phyloP scores from a whole-genome alignment of 2,113 vertebrate species.

The Coregonus clupeaformis region DNA sequence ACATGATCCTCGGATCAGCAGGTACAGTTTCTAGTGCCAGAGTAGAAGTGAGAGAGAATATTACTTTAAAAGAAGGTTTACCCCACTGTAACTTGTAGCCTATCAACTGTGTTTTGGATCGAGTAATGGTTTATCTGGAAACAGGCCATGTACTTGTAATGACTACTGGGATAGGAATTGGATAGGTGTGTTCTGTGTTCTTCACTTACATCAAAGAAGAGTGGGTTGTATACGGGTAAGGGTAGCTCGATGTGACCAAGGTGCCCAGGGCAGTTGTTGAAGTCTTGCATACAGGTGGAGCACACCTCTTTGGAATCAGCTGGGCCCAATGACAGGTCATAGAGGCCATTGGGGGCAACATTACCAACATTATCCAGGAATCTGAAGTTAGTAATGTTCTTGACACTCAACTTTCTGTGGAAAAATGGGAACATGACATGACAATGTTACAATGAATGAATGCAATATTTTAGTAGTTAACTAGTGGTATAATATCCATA shows the following conservation, averaged over 20 bases:
- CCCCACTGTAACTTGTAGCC: background rate
- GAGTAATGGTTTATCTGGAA: background rate
- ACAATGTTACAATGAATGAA: background rate
- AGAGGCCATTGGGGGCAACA: conserved; percentile 83
- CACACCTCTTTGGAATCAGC: conserved; percentile 88
- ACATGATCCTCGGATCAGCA: conserved; percentile 89
- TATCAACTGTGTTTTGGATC: background rate
- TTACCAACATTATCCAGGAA: conserved; percentile 87
- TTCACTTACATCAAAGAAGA: conserved; percentile 88
- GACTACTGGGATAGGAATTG: too few relatives aligned
- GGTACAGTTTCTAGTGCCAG: conserved; percentile 72
- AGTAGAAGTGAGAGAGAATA: background rate
- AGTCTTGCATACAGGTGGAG: conserved; percentile 90
- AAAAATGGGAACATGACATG: background rate
- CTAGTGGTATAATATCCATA: background rate
- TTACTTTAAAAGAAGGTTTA: background rate
- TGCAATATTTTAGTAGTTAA: background rate
- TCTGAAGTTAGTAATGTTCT: conserved; percentile 81
- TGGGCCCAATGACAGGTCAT: conserved; percentile 90
- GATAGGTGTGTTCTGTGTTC: too few relatives aligned
- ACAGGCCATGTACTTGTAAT: too few relatives aligned
- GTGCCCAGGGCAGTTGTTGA: conserved; percentile 88
- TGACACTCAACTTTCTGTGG: conserved; percentile 90
- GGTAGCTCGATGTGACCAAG: conserved; percentile 90
- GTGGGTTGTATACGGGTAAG: conserved; percentile 89